Evolutionary conservation across 1,140 invertebrate genomes (phyloP), one percentile per base, ranked within the genome.

Genomic region (Drosophila guanche): DNA sequence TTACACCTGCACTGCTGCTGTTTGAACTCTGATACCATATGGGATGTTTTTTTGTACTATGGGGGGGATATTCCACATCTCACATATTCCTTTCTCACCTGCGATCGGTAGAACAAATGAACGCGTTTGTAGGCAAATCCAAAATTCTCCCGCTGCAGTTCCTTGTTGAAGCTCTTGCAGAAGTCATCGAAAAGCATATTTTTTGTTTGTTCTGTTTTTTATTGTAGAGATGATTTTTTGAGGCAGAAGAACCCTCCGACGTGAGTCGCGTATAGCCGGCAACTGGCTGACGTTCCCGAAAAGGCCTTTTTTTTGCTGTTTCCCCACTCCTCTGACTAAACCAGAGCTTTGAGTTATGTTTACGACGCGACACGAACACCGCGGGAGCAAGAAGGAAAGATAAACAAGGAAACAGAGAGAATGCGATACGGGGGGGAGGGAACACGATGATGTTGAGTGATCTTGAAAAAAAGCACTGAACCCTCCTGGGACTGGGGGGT

Each of bases 31-130:
- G 70, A 73, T 46, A 20, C 14, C 40, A 65, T 51, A 45, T 63
- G 50, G 41, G 33, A 10, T 7, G 41, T 73, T 51, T 40, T 40
- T 14, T 42, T 20, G 41, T 12, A n/a, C 40, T 42, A 14, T 47
- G 40, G 45, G 14, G 16, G 25, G 20, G 23, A 25, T 16, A 47
- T 37, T 65, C 56, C 25, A 54, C 41, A 42, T 1, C 25, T 27
- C 8, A 53, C 16, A 20, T 20, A 43, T 25, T 33, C 16, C 16
- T 25, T 33, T n/a, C 79, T 88, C 47, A 90, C 89, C 89, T 90
- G 80, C 8, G 80, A 90, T 69, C 79, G 78, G 58, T 90, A 90
- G 51, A 90, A 90, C 37, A 89, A 61, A 47, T 90, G 89, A 42
- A 89, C 73, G 41, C 83, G 84, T 67, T 72, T 84, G 57, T 75